Evolutionary conservation across 2,888 invertebrate species (phyloP).

Genomic region (Oscheius myriophilus): DNA sequence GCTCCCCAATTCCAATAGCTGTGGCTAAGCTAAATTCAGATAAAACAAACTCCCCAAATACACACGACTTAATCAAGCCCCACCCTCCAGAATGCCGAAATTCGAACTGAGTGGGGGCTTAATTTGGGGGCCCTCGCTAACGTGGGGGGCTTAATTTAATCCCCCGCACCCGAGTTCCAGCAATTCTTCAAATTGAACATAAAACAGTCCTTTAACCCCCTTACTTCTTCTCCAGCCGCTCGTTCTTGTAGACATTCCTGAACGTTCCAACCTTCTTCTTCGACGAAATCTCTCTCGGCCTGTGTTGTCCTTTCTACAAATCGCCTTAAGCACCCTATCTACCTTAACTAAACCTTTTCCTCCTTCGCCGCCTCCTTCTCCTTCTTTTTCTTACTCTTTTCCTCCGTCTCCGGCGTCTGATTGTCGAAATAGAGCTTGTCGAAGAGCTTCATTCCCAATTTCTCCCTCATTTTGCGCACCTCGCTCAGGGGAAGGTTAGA

Average conservation of each 20-base stretch:
- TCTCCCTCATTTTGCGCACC: constrained; percentile 56
- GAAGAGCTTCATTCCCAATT: constrained; percentile 61
- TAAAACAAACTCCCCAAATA: too few relatives aligned
- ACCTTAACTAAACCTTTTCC: neutral
- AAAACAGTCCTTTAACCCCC: neutral
- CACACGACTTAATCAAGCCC: too few relatives aligned
- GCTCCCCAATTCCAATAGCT: too few relatives aligned
- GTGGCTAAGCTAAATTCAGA: too few relatives aligned
- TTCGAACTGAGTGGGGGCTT: too few relatives aligned
- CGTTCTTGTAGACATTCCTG: constrained; percentile 35
- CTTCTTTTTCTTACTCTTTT: neutral
- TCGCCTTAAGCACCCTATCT: neutral
- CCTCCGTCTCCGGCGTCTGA: constrained; percentile 8
- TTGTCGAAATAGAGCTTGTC: constrained; percentile 56
- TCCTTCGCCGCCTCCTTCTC: neutral
- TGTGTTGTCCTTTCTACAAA: constrained; percentile 45
- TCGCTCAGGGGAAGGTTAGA: constrained; percentile 57
- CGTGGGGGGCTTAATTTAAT: too few relatives aligned
- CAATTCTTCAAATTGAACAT: too few relatives aligned
- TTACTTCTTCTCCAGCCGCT: constrained; percentile 13
- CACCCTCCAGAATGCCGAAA: too few relatives aligned
- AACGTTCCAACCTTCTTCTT: constrained; percentile 51
- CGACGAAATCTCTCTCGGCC: constrained; percentile 64
- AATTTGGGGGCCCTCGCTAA: too few relatives aligned
- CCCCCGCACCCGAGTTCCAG: too few relatives aligned